Evolutionary conservation across 2,888 invertebrate species (phyloP).

Genomic region (Metacarcinus magister): DNA sequence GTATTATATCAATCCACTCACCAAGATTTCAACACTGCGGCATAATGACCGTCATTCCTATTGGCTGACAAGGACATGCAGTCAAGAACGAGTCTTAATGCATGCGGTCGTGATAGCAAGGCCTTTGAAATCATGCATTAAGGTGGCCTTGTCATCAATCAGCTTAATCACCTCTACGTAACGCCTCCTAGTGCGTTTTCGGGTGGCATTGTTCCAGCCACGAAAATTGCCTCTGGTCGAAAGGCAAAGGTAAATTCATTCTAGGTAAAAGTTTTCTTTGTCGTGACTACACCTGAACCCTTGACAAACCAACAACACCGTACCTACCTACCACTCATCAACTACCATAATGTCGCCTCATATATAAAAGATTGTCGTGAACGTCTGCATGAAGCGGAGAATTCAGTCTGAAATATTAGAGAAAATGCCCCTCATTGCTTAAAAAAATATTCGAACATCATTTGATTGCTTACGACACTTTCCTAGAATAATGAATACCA

Average conservation of each 20-base stretch:
- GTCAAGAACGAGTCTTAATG: background rate
- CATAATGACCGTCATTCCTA: background rate
- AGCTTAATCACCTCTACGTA: background rate
- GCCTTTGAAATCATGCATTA: background rate
- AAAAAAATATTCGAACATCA: constrained; percentile 3
- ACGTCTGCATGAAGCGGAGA: background rate
- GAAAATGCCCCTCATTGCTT: background rate
- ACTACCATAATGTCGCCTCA: background rate
- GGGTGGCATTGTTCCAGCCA: background rate
- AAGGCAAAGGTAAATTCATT: background rate
- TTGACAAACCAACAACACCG: background rate
- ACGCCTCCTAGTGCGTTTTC: background rate
- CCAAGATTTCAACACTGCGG: background rate
- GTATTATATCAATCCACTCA: too few species aligned
- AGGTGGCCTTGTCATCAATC: background rate
- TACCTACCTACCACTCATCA: background rate
- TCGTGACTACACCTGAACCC: background rate
- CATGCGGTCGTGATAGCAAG: background rate
- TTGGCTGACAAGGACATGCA: background rate
- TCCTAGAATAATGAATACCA: background rate
- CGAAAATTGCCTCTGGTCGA: background rate
- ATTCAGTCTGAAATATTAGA: background rate
- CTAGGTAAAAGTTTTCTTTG: background rate
- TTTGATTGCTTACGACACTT: background rate
- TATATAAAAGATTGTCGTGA: background rate